Evolutionary conservation across 2,113 vertebrate species (phyloP).

Genomic region (Varanus salvator): DNA sequence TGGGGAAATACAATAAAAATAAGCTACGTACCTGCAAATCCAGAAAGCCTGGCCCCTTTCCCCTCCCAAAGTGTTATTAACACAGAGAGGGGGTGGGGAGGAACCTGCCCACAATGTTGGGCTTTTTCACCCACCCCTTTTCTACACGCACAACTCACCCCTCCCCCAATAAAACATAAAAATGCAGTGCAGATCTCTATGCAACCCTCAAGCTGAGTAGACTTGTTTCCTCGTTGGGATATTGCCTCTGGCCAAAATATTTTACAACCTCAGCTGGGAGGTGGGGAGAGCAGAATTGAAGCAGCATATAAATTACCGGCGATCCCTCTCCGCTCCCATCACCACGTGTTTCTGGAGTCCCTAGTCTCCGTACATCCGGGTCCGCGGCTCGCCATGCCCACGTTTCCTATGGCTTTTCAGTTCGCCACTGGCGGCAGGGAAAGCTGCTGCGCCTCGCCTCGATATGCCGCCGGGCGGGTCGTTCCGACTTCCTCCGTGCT

Average conservation of each 20-base stretch:
- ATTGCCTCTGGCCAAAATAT: slow-evolving; percentile 19
- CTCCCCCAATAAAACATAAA: slow-evolving; percentile 5
- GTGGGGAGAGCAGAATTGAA: not conserved
- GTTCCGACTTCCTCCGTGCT: not conserved
- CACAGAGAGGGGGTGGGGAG: not conserved
- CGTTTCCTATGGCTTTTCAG: not conserved
- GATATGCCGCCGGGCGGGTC: not conserved
- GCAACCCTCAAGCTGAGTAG: not conserved
- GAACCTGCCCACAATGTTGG: not conserved
- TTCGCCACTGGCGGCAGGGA: not conserved
- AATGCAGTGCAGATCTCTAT: not conserved
- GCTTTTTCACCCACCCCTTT: not conserved
- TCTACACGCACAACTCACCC: not conserved
- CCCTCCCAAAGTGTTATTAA: slow-evolving; percentile 6
- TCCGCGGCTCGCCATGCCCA: not conserved
- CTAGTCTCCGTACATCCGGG: slow-evolving; percentile 3
- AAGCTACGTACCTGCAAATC: slow-evolving; percentile 33
- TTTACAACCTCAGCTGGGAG: slow-evolving; percentile 16
- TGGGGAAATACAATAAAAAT: not conserved
- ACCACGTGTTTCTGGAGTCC: not conserved
- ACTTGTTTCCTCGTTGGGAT: not conserved
- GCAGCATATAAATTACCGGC: slow-evolving; percentile 7
- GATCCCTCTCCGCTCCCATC: not conserved
- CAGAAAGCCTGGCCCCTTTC: slow-evolving; percentile 15
- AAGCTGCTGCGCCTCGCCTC: not conserved